These are phyloP conservation scores for Chrysochloris asiatica DNA, from an alignment of 2,113 vertebrate species.

Conservation along the genomic window DNA sequence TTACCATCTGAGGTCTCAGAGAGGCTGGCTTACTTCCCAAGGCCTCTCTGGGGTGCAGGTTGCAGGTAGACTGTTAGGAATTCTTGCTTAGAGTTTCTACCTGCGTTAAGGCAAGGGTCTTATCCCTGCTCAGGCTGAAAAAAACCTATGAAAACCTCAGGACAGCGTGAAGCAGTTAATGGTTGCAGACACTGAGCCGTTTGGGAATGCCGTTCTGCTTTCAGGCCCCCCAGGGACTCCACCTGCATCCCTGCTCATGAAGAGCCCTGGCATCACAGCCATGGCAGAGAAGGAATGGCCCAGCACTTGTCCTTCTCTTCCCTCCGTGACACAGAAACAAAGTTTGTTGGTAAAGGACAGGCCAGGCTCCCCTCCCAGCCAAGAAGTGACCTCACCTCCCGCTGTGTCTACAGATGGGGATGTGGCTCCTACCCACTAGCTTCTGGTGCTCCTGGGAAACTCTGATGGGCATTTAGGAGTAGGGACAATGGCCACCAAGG, in stretches of 20 bases:
- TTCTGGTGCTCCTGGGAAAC: not conserved
- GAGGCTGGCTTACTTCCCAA: too few species aligned
- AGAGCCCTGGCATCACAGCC: too few species aligned
- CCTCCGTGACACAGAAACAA: not conserved
- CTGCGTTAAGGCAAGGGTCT: not conserved
- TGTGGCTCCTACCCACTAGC: not conserved
- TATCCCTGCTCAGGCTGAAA: not conserved
- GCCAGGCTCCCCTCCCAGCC: not conserved
- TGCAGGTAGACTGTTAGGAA: fast-evolving
- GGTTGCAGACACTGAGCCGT: fast-evolving
- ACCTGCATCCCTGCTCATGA: too few species aligned
- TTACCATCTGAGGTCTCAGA: too few species aligned
- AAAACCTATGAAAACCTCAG: fast-evolving
- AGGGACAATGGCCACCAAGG: fast-evolving
- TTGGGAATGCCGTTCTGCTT: not conserved
- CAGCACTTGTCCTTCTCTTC: not conserved
- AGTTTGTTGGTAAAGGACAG: not conserved
- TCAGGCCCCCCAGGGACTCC: not conserved
- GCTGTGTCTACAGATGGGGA: fast-evolving
- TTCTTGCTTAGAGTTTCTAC: not conserved
- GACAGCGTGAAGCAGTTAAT: fast-evolving
- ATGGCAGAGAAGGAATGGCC: too few species aligned
- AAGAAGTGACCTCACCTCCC: fast-evolving
- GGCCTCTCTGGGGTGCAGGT: not conserved
- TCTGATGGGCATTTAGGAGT: fast-evolving